Evolutionary conservation across 2,888 invertebrate genomes (phyloP).

Genomic region (Graphium colonna): DNA sequence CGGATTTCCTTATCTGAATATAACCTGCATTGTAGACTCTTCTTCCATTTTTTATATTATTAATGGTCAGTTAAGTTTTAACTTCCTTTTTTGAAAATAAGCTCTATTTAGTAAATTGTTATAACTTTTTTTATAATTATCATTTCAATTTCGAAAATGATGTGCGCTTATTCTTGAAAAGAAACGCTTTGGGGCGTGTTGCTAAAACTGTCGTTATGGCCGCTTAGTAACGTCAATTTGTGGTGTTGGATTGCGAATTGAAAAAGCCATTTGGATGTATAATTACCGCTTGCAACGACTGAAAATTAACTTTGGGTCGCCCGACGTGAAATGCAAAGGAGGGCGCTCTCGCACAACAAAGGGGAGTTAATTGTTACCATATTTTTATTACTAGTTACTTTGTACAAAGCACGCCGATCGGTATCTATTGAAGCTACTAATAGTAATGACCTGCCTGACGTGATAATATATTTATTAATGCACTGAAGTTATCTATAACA

Average conservation of each 20-base stretch:
- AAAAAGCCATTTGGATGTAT: slow-evolving; percentile 50
- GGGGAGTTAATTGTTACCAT: slow-evolving; percentile 59
- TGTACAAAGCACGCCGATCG: slow-evolving; percentile 51
- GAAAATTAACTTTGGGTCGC: slow-evolving; percentile 52
- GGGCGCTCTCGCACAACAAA: slow-evolving; percentile 72
- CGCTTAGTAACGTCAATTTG: slow-evolving; percentile 60
- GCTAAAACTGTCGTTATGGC: slow-evolving; percentile 56
- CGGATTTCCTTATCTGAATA: slow-evolving; percentile 8
- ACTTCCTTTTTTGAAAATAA: background rate
- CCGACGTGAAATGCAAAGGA: slow-evolving; percentile 77
- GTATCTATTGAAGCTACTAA: slow-evolving; percentile 44
- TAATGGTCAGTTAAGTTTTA: slow-evolving; percentile 9
- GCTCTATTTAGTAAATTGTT: background rate
- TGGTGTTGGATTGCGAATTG: slow-evolving; percentile 52
- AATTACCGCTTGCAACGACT: slow-evolving; percentile 46
- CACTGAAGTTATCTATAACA: background rate
- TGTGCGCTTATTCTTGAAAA: slow-evolving; percentile 22
- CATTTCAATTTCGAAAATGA: background rate
- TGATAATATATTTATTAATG: slow-evolving; percentile 40
- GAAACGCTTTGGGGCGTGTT: slow-evolving; percentile 47
- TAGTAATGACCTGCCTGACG: slow-evolving; percentile 49
- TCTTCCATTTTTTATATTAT: background rate
- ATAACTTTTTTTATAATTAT: slow-evolving; percentile 1
- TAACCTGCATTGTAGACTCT: slow-evolving; percentile 5
- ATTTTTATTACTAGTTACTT: slow-evolving; percentile 32